These are phyloP conservation scores for Xylocampa areola DNA, from an alignment of 2,888 invertebrate genomes.

Conservation along the genomic window DNA sequence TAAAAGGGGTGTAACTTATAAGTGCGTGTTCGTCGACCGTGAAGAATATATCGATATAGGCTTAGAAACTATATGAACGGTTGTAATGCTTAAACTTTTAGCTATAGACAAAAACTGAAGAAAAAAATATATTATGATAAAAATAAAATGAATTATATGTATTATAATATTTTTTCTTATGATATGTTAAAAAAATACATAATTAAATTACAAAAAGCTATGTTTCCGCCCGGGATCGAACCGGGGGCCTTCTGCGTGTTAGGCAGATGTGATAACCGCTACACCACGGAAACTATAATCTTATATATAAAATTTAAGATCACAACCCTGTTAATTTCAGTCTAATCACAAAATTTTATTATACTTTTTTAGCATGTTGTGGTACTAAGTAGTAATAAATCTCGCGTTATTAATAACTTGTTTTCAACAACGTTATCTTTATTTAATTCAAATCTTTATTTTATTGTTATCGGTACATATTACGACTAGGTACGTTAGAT, in stretches of 20 bases:
- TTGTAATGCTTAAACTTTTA: background rate
- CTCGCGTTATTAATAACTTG: too few species aligned
- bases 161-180: too few species aligned
- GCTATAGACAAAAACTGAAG: too few species aligned
- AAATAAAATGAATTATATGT: too few species aligned
- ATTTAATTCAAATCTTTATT: background rate
- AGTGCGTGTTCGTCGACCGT: conserved; percentile 31
- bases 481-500: too few species aligned
- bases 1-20: conserved; percentile 11
- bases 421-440: background rate
- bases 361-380: background rate
- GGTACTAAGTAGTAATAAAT: too few species aligned
- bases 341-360: background rate
- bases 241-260: conserved; percentile 97
- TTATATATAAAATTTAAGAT: accelerated
- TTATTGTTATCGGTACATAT: background rate
- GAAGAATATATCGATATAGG: conserved; percentile 26
- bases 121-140: too few species aligned
- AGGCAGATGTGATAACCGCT: conserved; percentile 97
- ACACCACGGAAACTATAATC: conserved; percentile 93
- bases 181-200: background rate
- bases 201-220: conserved; percentile 42
- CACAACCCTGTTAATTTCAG: background rate
- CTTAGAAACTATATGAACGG: background rate
- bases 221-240: conserved; percentile 97